phyloP scores from a whole-genome alignment of 2,797 vertebrate genomes.

The Yasuhikotakia modesta region DNA sequence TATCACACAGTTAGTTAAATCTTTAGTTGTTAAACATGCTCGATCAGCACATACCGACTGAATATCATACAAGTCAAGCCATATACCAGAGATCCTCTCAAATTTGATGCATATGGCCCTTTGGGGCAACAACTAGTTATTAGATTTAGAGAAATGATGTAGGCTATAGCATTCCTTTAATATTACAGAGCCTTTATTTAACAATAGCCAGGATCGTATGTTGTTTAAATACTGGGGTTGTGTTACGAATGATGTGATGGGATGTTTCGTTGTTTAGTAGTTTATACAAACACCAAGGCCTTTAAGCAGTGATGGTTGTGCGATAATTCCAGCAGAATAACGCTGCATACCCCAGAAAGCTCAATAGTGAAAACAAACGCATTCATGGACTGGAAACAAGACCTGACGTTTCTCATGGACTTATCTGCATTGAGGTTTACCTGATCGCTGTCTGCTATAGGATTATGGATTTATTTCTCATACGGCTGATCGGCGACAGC shows the following conservation, averaged over 20 bases:
- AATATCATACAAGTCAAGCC: constrained; percentile 14
- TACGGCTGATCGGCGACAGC: constrained; percentile 34
- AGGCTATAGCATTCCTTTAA: neutral
- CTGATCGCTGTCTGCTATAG: constrained; percentile 42
- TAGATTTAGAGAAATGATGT: neutral
- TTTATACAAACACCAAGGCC: constrained; percentile 37
- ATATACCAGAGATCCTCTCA: constrained; percentile 2
- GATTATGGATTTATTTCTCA: constrained; percentile 51
- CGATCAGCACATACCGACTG: constrained; percentile 25
- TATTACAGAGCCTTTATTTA: constrained; percentile 74
- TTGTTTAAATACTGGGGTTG: constrained; percentile 74
- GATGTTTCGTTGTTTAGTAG: constrained; percentile 48
- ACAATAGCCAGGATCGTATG: constrained; percentile 76
- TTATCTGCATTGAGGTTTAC: constrained; percentile 31
- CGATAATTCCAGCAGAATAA: constrained; percentile 13
- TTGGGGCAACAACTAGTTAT: constrained; percentile 13
- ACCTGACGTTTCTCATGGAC: constrained; percentile 8
- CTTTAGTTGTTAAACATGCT: constrained; percentile 4
- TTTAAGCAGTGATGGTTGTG: constrained; percentile 32
- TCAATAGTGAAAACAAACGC: neutral
- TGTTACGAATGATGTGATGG: constrained; percentile 75
- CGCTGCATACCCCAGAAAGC: neutral
- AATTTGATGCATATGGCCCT: constrained; percentile 19
- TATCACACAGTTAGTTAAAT: constrained; percentile 9
- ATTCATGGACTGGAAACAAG: neutral